Percentiles rank a stretch among this genome's conserved stretches.
These are phyloP conservation scores for Drosophila tristis DNA, from an alignment of 1,140 invertebrate genomes.

Conservation along the genomic window DNA sequence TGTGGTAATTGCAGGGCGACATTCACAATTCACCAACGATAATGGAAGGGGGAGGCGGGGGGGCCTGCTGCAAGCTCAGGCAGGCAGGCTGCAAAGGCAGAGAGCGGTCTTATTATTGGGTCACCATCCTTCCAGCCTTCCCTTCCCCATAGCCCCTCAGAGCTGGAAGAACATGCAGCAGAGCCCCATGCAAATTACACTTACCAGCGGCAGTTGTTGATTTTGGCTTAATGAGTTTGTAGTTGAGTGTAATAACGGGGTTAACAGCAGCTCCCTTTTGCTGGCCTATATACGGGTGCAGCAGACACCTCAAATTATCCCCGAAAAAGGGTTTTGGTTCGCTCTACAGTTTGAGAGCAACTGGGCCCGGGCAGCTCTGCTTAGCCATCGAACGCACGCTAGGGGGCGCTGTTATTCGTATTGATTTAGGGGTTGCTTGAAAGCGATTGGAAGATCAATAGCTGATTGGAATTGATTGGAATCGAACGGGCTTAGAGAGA, in stretches of 20 bases:
- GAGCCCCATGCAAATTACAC: slow-evolving; percentile 63
- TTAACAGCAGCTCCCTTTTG: background rate
- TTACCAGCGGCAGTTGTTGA: slow-evolving; percentile 67
- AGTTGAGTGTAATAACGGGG: slow-evolving; percentile 70
- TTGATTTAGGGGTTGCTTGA: slow-evolving; percentile 73
- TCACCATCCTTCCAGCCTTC: background rate
- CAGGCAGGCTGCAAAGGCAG: slow-evolving; percentile 30
- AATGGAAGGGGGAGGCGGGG: slow-evolving; percentile 2
- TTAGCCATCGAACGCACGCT: slow-evolving; percentile 30
- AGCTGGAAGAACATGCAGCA: background rate
- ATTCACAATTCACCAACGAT: slow-evolving; percentile 61
- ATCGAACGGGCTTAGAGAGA: background rate
- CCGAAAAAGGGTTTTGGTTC: slow-evolving; percentile 3
- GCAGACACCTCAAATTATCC: slow-evolving; percentile 46
- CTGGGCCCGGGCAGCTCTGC: background rate
- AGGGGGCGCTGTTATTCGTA: slow-evolving; percentile 52
- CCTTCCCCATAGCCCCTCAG: background rate
- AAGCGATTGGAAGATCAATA: slow-evolving; percentile 75
- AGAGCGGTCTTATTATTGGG: slow-evolving; percentile 39
- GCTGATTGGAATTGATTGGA: slow-evolving; percentile 52
- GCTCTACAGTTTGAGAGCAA: slow-evolving; percentile 50
- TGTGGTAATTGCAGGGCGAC: slow-evolving; percentile 74
- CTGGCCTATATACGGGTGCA: slow-evolving; percentile 44
- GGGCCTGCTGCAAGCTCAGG: no score
- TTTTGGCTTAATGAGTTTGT: slow-evolving; percentile 77